Percentiles rank a stretch among this genome's conserved stretches.
phyloP scores from a whole-genome alignment of 1,140 invertebrate genomes.

The Proctacanthus coquilletti region DNA sequence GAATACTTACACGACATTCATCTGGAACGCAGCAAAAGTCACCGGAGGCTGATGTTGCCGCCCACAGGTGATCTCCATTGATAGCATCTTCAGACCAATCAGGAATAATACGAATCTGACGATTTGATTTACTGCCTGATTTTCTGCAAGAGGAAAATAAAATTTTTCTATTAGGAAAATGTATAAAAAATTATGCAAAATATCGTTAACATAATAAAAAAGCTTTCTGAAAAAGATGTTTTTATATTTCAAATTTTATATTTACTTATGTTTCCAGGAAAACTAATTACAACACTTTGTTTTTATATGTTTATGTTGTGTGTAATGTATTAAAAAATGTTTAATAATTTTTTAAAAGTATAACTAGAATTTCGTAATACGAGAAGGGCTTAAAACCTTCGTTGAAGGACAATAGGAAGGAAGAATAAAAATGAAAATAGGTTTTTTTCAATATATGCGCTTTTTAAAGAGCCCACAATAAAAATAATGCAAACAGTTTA shows the following conservation, averaged over 20 bases:
- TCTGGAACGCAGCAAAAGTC: slow-evolving; percentile 86
- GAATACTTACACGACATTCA: slow-evolving; percentile 67
- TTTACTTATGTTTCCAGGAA: too few relatives aligned
- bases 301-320: slow-evolving; percentile 1
- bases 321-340: background rate
- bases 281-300: too few relatives aligned
- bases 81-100: slow-evolving; percentile 65
- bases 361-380: too few relatives aligned
- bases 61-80: slow-evolving; percentile 79
- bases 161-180: background rate
- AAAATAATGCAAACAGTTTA: too few relatives aligned
- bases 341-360: too few relatives aligned
- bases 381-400: too few relatives aligned
- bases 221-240: background rate
- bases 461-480: too few relatives aligned
- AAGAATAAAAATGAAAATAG: too few relatives aligned
- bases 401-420: too few relatives aligned
- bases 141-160: slow-evolving; percentile 34
- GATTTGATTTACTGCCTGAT: slow-evolving; percentile 29
- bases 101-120: slow-evolving; percentile 56
- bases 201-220: too few relatives aligned
- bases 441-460: too few relatives aligned
- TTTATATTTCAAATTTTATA: background rate
- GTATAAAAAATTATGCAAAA: too few relatives aligned
- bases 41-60: slow-evolving; percentile 69